These are phyloP conservation scores for Pristionchus maxplancki DNA, from an alignment of 2,888 invertebrate species.

Conservation along the genomic window DNA sequence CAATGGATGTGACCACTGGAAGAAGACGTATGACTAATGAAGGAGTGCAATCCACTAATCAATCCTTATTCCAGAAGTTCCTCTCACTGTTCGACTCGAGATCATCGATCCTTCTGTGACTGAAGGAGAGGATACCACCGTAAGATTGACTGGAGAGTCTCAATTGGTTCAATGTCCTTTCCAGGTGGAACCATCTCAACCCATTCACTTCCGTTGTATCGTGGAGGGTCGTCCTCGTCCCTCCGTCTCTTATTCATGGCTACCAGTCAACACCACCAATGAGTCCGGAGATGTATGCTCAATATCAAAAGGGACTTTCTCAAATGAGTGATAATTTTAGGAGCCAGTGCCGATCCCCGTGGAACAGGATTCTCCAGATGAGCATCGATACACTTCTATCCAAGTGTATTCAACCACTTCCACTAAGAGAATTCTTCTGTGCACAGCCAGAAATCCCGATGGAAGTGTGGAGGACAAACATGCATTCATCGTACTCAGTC, in stretches of 20 bases:
- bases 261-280: slow-evolving; percentile 70
- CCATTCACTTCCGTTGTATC: slow-evolving; percentile 75
- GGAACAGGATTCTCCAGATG: slow-evolving; percentile 59
- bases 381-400: slow-evolving; percentile 72
- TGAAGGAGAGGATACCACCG: slow-evolving; percentile 58
- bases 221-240: slow-evolving; percentile 76
- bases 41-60: background rate
- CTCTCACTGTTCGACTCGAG: slow-evolving; percentile 71
- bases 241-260: slow-evolving; percentile 75
- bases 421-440: slow-evolving; percentile 70
- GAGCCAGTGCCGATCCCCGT: slow-evolving; percentile 73
- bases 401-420: slow-evolving; percentile 72
- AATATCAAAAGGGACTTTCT: too few relatives aligned
- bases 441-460: slow-evolving; percentile 75
- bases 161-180: background rate
- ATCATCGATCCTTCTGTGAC: slow-evolving; percentile 68
- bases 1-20: slow-evolving; percentile 75
- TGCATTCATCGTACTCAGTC: slow-evolving; percentile 72
- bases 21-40: slow-evolving; percentile 70
- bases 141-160: slow-evolving; percentile 42
- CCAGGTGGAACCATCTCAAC: slow-evolving; percentile 72
- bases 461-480: slow-evolving; percentile 72
- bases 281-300: slow-evolving; percentile 65
- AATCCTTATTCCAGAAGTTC: slow-evolving; percentile 69
- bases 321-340: slow-evolving; percentile 50